A percentile compares a stretch with the other conserved stretches of the same genome.
Conservation (phyloP, 2,113 vertebrate species). For the Struthio camelus region DNA sequence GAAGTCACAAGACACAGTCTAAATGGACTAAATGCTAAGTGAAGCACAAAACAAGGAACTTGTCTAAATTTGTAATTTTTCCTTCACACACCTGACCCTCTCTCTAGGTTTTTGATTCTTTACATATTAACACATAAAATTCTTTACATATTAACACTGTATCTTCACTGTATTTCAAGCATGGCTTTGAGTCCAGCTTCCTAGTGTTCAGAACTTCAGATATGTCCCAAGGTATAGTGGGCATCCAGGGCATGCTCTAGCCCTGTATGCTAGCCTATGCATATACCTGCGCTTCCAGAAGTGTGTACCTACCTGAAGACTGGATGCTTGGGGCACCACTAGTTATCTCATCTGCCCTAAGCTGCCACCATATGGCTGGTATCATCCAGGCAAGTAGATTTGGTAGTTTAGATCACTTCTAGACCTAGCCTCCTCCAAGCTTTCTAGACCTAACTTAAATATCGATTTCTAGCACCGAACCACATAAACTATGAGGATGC, state of each 20-base stretch:
- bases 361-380: background rate
- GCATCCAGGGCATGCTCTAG: accelerated
- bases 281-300: background rate
- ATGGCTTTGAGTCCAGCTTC: background rate
- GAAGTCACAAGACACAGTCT: background rate
- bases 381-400: background rate
- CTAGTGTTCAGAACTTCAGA: background rate
- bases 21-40: background rate
- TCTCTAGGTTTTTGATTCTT: background rate
- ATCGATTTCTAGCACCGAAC: background rate
- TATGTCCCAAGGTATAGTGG: background rate
- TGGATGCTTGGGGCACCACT: background rate
- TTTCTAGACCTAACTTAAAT: background rate
- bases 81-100: background rate
- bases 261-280: background rate
- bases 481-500: background rate
- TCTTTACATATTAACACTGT: background rate
- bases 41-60: background rate
- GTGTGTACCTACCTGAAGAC: background rate
- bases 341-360: background rate
- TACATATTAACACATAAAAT: no score
- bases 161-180: background rate
- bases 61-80: background rate
- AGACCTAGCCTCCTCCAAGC: accelerated
- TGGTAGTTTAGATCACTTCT: accelerated